phyloP scores from a whole-genome alignment of 2,888 invertebrate species.

The Entomobrya multifasciata region DNA sequence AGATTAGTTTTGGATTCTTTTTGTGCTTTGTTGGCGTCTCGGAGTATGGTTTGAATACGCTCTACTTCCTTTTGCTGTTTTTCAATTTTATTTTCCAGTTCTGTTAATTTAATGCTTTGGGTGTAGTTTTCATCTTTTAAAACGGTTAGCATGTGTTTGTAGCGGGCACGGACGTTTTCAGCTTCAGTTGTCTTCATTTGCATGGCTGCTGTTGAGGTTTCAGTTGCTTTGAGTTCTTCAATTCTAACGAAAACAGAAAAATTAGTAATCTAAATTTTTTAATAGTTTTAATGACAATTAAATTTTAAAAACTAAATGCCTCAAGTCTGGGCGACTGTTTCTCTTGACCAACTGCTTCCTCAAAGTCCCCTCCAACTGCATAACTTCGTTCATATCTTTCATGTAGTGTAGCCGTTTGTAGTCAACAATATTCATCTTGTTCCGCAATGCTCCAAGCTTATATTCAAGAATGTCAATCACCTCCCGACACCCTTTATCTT shows the following conservation, averaged over 20 bases:
- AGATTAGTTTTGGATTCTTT: conserved; percentile 70
- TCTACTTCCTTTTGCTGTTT: conserved; percentile 74
- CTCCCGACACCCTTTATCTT: conserved; percentile 75
- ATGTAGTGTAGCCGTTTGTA: conserved; percentile 72
- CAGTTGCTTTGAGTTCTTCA: conserved; percentile 74
- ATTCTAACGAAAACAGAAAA: conserved; percentile 53
- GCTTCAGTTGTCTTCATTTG: conserved; percentile 79
- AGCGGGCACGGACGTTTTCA: conserved; percentile 78
- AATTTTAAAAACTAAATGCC: conserved; percentile 57
- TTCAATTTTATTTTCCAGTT: conserved; percentile 71
- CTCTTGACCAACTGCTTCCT: conserved; percentile 45
- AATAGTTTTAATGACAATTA: too few relatives aligned
- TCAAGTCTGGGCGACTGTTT: conserved; percentile 33
- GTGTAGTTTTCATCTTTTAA: conserved; percentile 77
- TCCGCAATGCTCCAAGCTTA: conserved; percentile 76
- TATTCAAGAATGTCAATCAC: conserved; percentile 77
- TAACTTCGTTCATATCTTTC: conserved; percentile 56
- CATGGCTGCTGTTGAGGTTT: conserved; percentile 78
- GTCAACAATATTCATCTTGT: conserved; percentile 75
- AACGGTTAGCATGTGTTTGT: conserved; percentile 77
- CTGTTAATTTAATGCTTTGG: conserved; percentile 70
- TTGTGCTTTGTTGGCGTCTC: conserved; percentile 76
- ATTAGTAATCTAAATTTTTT: background rate
- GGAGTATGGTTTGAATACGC: conserved; percentile 65
- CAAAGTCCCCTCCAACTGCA: conserved; percentile 73